Base-by-base conservation (phyloP, 2,113 vertebrate genomes). In the Saguinus imperator region DNA sequence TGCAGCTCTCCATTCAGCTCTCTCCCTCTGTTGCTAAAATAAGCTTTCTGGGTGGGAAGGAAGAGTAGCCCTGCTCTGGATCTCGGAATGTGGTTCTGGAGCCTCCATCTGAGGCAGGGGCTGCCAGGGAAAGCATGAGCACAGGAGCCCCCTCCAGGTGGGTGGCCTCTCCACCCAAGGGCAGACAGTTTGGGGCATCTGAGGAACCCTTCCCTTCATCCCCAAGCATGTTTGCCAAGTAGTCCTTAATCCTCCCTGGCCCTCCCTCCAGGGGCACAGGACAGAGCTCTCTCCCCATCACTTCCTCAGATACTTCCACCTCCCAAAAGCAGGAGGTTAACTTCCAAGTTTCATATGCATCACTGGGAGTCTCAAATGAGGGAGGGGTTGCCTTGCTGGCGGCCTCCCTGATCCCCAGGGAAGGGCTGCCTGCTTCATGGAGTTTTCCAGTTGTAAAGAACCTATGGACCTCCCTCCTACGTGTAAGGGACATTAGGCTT, bases 11-110 rank as follows among this genome's bases (percentile, higher is more conserved):
- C 50, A 48, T 94, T 93, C 94, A 90, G 88, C 64, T 57, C 61
- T 94, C 94, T 88, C 83, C 83, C 58, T 92, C 85, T 94, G 95
- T 79, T 11, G 83, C 87, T 88, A 70, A 95, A 92, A 92, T 85
- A 68, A 87, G 92, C 73, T 72, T 87, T 48, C 95, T 92, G 76
- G 64, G 81, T 92, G 48, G 92, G 50, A 81, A 50, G 77, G 35
- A 73, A 27, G 55, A 61, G 81, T 70, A 57, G 43, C 64, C 76
- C 75, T 21, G 92, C 83, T 84, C 50, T 83, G 55, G 48, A n/a
- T 87, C 52, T 25, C 2, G 52, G 82, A 82, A 52, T 37, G 12
- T 82, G 14, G 45, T 43, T 92, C 61, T 93, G 80, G 79, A 93
- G 76, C 81, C 75, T 9, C 20, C 37, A 8, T 2, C 9, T 4